Evolutionary conservation across 2,888 invertebrate species (phyloP), one percentile per base, ranked within the genome.

Genomic region (Pyrochroa serraticornis): DNA sequence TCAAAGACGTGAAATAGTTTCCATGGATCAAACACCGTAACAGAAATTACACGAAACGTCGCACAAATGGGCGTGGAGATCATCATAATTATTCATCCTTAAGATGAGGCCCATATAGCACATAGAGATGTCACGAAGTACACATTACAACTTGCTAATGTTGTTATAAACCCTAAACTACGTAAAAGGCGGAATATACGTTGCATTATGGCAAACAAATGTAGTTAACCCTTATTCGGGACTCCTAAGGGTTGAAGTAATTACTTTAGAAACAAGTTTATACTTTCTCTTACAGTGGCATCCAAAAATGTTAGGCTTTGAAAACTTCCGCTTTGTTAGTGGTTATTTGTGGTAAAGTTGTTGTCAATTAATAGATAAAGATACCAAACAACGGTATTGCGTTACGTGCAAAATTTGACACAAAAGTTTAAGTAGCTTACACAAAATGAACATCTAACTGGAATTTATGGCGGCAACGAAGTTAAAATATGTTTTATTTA

Each of bases 81-180:
- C 13, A 37, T 34, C 6, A 37, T 51, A 51, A 51, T 51, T 38
- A 53, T 39, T 46, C 41, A 46, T 53, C 22, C 46, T 46, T 53
- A 53, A 53, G 53, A 39, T 5, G 22, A 22, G 22, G 3, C 22
- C 22, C 22, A 46, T 31, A 9, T 14, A 46, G n/a, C 35, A 46
- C 46, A 35, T 30, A 14, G 48, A 54, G 56, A 64, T 54, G 59
- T 60, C 64, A 64, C 62, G 60, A 44, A 51, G 60, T 49, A 44
- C 56, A 56, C 61, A 59, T 61, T 61, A 59, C 64, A 62, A 64
- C 57, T 62, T 60, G 49, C 52, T 64, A 62, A 64, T 55, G 62
- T 57, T 49, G 57, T 64, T 64, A 64, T 55, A 53, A 60, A 60
- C 64, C 61, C 60, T 58, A 55, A 57, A 62, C 53, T 62, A 58